Base-by-base conservation (phyloP, 2,888 invertebrate species). In the Ashinkailepas kermadecensis region DNA sequence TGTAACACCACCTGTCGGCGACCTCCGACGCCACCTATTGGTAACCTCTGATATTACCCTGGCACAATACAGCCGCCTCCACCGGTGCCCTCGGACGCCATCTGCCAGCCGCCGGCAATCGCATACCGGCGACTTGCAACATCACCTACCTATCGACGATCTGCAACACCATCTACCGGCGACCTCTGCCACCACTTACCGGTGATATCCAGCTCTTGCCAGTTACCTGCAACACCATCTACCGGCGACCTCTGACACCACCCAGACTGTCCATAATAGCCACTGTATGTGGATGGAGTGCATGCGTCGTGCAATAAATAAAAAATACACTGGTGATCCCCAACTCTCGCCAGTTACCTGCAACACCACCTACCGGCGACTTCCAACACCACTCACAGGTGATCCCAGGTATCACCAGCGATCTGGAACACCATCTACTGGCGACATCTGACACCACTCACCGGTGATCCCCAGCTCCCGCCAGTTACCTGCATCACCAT, bases 181-280 rank as follows among this genome's bases (percentile, higher is more conserved):
- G 54, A 62, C 15, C n/a, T 23, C 65, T 25, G 18, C 13, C 39
- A n/a, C 56, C 23, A 62, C 83, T 84, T 85, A 59, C 92, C 92
- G 89, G 91, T 92, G 89, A 95, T 94, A 92, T 95, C 95, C 90
- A 95, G 91, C 87, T 94, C 94, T 88, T 93, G 92, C 97, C 97
- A 97, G 88, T 92, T 92, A 59, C 59, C 15, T 15, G 15, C 59
- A 39, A n/a, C 25, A 57, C n/a, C n/a, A 65, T 83, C 84, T 85
- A 91, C 91, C 92, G 89, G 91, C 92, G 89, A 95, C 94, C 92
- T 95, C 95, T 90, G 95, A 91, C 87, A 94, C 94, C 88, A 93
- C 92, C 97, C 97, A 97, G 88, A n/a, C n/a, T n/a, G n/a, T n/a
- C n/a, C n/a, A n/a, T n/a, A n/a, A n/a, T n/a, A n/a, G n/a, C n/a